Base-by-base conservation (phyloP, 1,140 invertebrate species). In the Drosophila tani region DNA sequence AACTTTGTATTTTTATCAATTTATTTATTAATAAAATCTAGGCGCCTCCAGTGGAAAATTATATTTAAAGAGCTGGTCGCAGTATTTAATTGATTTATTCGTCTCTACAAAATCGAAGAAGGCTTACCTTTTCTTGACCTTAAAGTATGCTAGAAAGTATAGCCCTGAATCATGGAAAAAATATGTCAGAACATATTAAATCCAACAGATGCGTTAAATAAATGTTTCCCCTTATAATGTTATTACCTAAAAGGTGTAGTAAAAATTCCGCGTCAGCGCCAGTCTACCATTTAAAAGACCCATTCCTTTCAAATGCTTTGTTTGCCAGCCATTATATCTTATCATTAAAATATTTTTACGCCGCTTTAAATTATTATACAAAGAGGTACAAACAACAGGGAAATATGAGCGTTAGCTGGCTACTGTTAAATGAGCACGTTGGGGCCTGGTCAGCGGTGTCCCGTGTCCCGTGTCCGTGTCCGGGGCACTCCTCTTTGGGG, bases 401-500 rank as follows among this genome's bases (percentile, higher is more conserved):
- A 70, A 70, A 70, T 70, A 29, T 68, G 67, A 68, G 81, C 71
- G 69, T 83, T 82, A 59, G 83, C 70, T 74, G 76, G 85, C 88
- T 91, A 91, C 88, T 91, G 88, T 91, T 91, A 91, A 91, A 91
- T 88, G 74, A 88, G 73, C 88, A 88, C 81, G 84, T 85, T 91
- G 75, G 75, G 59, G 70, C 38, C 45, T 76, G 75, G 68, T 79
- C 83, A 75, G 84, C 56, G 65, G 43, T 47, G 58, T 43, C 56
- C 43, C 12, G 51, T 51, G 41, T 50, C 41, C 41, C 49, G n/a
- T 17, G 32, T 57, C 63, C 60, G 81, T 77, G 75, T 77, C 76
- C 75, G 64, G 71, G 84, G 78, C 84, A 88, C 84, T 88, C 84
- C 75, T 68, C 68, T 73, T 60, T 29, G 70, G 70, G 68, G 70